phyloP scores from a whole-genome alignment of 2,113 vertebrate species.

The Brienomyrus longianalis region DNA sequence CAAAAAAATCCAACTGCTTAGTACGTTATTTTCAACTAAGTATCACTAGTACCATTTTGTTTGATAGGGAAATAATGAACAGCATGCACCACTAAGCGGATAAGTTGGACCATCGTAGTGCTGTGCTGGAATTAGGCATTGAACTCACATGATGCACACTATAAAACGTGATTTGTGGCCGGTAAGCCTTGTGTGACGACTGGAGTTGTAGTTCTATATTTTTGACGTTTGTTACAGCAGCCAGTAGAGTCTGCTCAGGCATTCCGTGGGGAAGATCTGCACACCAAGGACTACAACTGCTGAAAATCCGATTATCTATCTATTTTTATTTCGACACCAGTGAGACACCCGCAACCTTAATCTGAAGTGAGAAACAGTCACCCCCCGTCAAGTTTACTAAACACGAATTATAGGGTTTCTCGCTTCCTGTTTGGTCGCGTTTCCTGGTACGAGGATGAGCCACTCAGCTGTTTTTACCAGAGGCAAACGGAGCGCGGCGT shows the following conservation, averaged over 20 bases:
- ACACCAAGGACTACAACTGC: background rate
- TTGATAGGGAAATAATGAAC: background rate
- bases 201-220: background rate
- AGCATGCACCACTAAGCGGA: background rate
- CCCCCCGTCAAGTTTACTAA: background rate
- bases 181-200: background rate
- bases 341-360: background rate
- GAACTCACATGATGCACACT: background rate
- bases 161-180: background rate
- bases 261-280: background rate
- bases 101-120: background rate
- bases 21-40: background rate
- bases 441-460: constrained; percentile 19
- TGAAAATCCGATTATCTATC: background rate
- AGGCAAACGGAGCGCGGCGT: background rate
- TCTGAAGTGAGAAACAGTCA: background rate
- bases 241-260: background rate
- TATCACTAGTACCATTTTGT: background rate
- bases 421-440: constrained; percentile 19
- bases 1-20: background rate
- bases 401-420: background rate
- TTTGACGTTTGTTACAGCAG: background rate
- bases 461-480: constrained; percentile 20
- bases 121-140: background rate
- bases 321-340: background rate